Evolutionary conservation across 2,888 invertebrate genomes (phyloP).

Genomic region (Perithous albicinctus): DNA sequence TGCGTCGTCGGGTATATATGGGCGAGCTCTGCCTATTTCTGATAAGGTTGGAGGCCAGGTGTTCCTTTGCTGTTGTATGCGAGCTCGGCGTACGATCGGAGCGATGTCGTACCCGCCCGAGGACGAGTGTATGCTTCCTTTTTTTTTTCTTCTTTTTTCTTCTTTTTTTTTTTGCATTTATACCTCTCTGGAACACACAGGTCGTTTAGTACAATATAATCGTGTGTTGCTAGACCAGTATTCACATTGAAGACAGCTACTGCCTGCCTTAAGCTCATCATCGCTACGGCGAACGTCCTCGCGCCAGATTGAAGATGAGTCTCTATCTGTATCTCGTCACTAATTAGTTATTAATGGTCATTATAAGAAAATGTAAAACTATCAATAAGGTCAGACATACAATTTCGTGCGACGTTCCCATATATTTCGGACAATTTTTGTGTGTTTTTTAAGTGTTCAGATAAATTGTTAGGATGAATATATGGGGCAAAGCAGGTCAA

Average conservation of each 20-base stretch:
- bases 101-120: slow-evolving; percentile 23
- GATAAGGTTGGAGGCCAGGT: slow-evolving; percentile 75
- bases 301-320: slow-evolving; percentile 14
- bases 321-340: background rate
- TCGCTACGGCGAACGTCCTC: background rate
- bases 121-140: slow-evolving; percentile 28
- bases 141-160: too few species aligned
- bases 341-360: slow-evolving; percentile 21
- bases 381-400: too few species aligned
- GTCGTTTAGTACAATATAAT: slow-evolving; percentile 1
- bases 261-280: background rate
- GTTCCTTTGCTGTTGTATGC: slow-evolving; percentile 43
- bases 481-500: too few species aligned
- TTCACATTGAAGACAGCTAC: background rate
- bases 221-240: background rate
- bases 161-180: slow-evolving; percentile 1
- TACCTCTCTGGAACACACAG: background rate
- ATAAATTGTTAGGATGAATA: too few species aligned
- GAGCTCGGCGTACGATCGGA: slow-evolving; percentile 13
- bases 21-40: slow-evolving; percentile 67
- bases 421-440: too few species aligned
- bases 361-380: too few species aligned
- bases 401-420: too few species aligned
- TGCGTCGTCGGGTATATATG: slow-evolving; percentile 52
- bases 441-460: too few species aligned